Conservation (phyloP, 2,797 vertebrate species). For the Choloepus didactylus region DNA sequence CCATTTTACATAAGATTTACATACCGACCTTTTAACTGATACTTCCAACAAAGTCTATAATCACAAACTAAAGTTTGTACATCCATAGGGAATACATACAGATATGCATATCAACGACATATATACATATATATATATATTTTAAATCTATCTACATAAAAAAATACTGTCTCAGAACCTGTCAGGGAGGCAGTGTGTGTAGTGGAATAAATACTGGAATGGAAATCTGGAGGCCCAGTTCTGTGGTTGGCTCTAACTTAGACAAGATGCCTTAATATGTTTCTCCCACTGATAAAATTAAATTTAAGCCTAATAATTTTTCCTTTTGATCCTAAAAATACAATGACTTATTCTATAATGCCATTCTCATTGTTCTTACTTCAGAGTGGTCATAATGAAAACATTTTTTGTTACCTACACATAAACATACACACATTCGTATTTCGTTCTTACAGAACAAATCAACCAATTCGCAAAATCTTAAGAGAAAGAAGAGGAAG, state of each 20-base stretch:
- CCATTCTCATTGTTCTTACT: not conserved
- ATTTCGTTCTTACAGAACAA: not conserved
- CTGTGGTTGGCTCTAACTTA: not conserved
- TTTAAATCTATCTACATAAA: not conserved
- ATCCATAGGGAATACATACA: not conserved
- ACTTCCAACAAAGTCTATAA: slow-evolving; percentile 2
- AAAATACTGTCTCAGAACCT: not conserved
- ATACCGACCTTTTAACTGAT: not conserved
- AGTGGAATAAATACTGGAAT: not conserved
- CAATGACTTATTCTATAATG: not conserved
- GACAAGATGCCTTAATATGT: not conserved
- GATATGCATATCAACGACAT: not conserved
- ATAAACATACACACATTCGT: not conserved
- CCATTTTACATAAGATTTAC: not conserved
- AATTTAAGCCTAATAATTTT: not conserved
- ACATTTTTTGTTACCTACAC: slow-evolving; percentile 3
- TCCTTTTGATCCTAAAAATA: slow-evolving; percentile 30
- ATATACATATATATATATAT: not conserved
- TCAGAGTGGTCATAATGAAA: not conserved
- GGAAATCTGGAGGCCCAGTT: not conserved
- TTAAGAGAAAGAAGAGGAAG: not conserved
- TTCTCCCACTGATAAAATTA: not conserved
- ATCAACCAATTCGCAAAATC: not conserved
- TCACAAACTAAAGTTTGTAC: not conserved
- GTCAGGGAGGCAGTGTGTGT: not conserved